These are phyloP conservation scores for Odontocolon sp. DNA, from an alignment of 2,888 invertebrate species.

Conservation along the genomic window DNA sequence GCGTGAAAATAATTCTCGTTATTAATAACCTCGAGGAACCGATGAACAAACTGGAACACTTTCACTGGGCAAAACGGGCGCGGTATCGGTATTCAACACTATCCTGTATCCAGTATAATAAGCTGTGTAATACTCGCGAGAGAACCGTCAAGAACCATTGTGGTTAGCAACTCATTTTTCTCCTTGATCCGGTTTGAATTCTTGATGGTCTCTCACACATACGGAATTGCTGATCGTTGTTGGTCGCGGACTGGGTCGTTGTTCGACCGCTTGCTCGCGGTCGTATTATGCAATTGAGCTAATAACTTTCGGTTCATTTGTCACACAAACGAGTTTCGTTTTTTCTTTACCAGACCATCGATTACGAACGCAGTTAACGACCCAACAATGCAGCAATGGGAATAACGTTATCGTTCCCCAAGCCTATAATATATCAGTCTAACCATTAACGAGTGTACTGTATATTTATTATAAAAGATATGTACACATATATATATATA, in stretches of 20 bases:
- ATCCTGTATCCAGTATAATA: conserved; percentile 22
- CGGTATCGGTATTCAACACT: not conserved
- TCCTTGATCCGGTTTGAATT: conserved; percentile 62
- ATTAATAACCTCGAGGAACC: conserved; percentile 56
- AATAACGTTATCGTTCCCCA: conserved; percentile 15
- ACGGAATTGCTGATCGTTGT: no score
- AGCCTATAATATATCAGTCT: conserved; percentile 29
- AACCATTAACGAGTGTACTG: conserved; percentile 8
- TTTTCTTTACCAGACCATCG: not conserved
- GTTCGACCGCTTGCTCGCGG: conserved; percentile 11
- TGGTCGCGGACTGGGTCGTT: not conserved
- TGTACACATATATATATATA: not conserved
- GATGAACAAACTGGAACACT: conserved; percentile 60
- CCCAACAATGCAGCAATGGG: conserved; percentile 14
- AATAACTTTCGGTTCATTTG: conserved; percentile 56
- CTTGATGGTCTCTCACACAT: not conserved
- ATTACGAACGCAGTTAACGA: conserved; percentile 44
- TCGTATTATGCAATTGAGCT: conserved; percentile 55
- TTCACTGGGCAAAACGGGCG: conserved; percentile 55
- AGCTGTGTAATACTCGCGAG: conserved; percentile 8
- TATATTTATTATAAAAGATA: not conserved
- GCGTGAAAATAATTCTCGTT: conserved; percentile 38
- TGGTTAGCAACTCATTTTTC: conserved; percentile 54
- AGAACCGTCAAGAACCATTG: conserved; percentile 46
- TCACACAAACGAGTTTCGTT: conserved; percentile 28